A percentile compares a stretch with the other conserved stretches of the same genome.
phyloP scores from a whole-genome alignment of 2,888 invertebrate genomes.

The Tetanocera ferruginea region DNA sequence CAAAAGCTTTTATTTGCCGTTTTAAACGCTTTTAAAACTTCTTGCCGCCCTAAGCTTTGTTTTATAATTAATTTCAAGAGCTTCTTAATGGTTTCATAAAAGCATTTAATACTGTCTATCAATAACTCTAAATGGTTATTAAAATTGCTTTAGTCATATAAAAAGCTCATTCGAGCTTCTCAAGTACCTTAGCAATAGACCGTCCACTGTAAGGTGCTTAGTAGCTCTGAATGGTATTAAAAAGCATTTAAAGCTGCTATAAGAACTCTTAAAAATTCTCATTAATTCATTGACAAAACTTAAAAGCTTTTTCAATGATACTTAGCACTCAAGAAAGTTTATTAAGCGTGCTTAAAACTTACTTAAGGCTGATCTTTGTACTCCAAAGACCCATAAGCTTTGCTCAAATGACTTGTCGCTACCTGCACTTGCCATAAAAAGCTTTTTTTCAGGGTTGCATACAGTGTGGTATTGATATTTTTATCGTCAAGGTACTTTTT shows the following conservation, averaged over 20 bases:
- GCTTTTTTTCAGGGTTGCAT: conserved; percentile 42
- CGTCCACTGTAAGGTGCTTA: not conserved
- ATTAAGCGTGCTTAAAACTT: no score
- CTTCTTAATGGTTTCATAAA: no score
- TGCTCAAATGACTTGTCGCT: no score
- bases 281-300: not conserved
- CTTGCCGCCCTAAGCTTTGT: not conserved
- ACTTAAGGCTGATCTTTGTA: no score
- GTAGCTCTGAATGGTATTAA: not conserved
- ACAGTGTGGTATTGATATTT: conserved; percentile 44
- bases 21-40: not conserved
- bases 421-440: not conserved
- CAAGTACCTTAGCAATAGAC: no score
- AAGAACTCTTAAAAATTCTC: not conserved
- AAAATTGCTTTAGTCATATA: no score
- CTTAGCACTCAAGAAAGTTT: not conserved
- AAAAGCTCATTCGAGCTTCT: no score
- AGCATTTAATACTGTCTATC: no score
- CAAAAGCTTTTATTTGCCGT: not conserved
- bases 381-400: no score
- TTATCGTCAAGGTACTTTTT: conserved; percentile 35
- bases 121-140: no score
- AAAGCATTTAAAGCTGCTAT: not conserved
- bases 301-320: not conserved
- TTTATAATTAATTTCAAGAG: no score